Percentiles rank a stretch among this genome's conserved stretches.
phyloP scores from a whole-genome alignment of 1,140 invertebrate species.

The Leptinotarsa lineolata region DNA sequence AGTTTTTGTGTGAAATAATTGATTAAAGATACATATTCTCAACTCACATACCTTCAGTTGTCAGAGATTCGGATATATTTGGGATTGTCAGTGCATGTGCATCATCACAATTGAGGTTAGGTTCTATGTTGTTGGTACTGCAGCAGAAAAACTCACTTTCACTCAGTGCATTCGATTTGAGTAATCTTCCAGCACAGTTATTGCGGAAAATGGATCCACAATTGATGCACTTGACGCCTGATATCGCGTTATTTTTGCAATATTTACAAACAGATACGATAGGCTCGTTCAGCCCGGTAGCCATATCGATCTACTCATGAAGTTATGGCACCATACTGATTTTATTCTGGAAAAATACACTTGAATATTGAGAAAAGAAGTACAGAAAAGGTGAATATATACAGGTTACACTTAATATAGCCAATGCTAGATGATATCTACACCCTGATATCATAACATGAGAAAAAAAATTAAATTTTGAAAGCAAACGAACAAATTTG shows the following conservation, averaged over 20 bases:
- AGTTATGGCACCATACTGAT: no score
- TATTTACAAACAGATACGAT: not conserved
- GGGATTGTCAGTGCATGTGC: not conserved
- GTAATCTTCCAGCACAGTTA: not conserved
- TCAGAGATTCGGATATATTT: not conserved
- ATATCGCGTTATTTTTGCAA: not conserved
- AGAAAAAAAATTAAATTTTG: no score
- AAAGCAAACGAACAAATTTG: no score
- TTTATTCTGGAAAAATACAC: no score
- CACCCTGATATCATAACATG: no score
- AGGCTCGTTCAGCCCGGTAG: no score
- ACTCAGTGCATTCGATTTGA: not conserved
- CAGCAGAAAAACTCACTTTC: not conserved
- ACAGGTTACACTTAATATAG: no score
- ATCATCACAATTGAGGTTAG: not conserved
- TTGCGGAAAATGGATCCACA: not conserved
- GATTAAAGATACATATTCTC: not conserved
- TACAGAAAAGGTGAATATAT: no score
- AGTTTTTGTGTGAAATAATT: not conserved
- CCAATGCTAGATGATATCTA: no score
- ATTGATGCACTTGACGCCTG: not conserved
- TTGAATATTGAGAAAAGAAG: no score
- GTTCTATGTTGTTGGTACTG: not conserved
- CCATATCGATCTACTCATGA: no score
- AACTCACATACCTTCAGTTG: not conserved